phyloP scores from a whole-genome alignment of 2,888 invertebrate species.

The Lasioglossum calceatum region DNA sequence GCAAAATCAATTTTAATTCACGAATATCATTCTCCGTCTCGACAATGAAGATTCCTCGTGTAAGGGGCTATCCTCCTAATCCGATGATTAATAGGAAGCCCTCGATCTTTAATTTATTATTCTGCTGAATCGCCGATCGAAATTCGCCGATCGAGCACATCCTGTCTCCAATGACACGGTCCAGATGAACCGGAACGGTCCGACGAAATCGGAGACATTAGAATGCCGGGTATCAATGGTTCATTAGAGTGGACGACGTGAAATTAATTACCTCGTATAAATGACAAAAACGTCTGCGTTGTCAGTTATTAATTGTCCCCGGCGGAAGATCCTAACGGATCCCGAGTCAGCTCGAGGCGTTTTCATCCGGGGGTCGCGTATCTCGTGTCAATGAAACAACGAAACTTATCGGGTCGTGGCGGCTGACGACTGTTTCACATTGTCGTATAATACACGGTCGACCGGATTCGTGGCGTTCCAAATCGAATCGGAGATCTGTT shows the following conservation, averaged over 20 bases:
- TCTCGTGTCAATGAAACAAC: constrained; percentile 65
- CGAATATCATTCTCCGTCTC: neutral
- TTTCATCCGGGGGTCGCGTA: constrained; percentile 47
- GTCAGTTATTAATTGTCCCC: constrained; percentile 67
- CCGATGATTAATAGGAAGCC: constrained; percentile 2
- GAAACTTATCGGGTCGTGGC: constrained; percentile 42
- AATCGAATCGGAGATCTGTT: constrained; percentile 69
- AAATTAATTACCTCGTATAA: constrained; percentile 66
- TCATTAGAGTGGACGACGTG: constrained; percentile 62
- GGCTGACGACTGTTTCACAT: constrained; percentile 45
- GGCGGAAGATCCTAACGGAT: constrained; percentile 60
- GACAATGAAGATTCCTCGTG: neutral
- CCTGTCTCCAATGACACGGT: neutral
- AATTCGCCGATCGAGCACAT: constrained; percentile 7
- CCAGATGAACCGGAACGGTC: constrained; percentile 42
- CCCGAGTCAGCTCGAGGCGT: constrained; percentile 22
- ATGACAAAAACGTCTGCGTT: constrained; percentile 55
- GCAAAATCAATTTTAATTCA: neutral
- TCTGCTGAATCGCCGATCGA: neutral
- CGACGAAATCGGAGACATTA: constrained; percentile 32
- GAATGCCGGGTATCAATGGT: constrained; percentile 49
- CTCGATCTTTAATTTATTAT: constrained; percentile 6
- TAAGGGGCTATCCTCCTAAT: neutral
- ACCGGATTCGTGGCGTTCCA: constrained; percentile 66
- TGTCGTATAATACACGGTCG: constrained; percentile 57